Evolutionary conservation across 1,140 invertebrate genomes (phyloP).

Genomic region (Callitettix versicolor): DNA sequence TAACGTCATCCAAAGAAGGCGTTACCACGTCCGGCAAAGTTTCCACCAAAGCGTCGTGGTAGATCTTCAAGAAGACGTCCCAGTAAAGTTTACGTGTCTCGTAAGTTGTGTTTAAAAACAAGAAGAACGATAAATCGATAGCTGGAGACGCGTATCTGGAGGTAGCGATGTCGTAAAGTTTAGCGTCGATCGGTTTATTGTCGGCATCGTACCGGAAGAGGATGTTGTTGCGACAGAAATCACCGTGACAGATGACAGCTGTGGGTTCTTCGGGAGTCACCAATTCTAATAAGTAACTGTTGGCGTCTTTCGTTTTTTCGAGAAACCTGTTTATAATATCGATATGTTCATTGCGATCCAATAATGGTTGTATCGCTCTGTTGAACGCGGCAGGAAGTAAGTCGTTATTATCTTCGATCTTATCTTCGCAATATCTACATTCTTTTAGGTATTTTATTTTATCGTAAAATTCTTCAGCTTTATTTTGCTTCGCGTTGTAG

Average conservation of each 20-base stretch:
- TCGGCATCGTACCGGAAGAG: conserved; percentile 34
- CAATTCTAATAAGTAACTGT: too few species aligned
- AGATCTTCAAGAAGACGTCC: conserved; percentile 27
- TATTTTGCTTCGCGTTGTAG: conserved; percentile 25
- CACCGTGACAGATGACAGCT: conserved; percentile 40
- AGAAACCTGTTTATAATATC: neutral
- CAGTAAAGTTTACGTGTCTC: conserved; percentile 24
- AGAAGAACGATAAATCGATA: conserved; percentile 33
- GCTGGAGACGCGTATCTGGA: conserved; percentile 30
- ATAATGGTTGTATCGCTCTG: conserved; percentile 6
- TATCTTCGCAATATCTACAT: conserved; percentile 20
- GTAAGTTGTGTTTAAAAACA: conserved; percentile 30
- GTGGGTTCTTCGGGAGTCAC: conserved; percentile 31
- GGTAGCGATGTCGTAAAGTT: conserved; percentile 34
- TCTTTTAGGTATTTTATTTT: conserved; percentile 26
- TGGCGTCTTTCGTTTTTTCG: neutral
- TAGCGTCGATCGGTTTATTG: conserved; percentile 21
- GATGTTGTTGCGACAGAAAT: too few species aligned
- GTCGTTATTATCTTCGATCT: neutral
- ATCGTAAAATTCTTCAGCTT: conserved; percentile 22
- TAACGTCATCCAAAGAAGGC: conserved; percentile 25
- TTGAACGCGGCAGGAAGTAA: neutral
- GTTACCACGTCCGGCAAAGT: neutral
- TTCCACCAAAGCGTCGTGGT: conserved; percentile 25
- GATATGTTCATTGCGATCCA: neutral